Base-by-base conservation (phyloP, 2,888 invertebrate genomes). In the Villa cingulata region DNA sequence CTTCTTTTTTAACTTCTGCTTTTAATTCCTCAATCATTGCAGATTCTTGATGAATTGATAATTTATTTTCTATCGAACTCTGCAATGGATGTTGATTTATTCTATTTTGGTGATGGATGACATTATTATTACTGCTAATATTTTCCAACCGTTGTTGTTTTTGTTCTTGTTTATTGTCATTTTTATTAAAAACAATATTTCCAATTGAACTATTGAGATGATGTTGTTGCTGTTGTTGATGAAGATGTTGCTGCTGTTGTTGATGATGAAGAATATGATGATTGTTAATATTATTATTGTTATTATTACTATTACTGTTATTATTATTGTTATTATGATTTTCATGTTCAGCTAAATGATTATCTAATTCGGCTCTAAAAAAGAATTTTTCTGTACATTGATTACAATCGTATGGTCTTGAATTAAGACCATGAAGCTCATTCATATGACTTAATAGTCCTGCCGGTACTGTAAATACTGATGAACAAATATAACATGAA, bases 361-460 rank as follows among this genome's bases (percentile, higher is more conserved):
- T 91, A 58, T 92, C 89, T 4, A 94, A 69, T 63, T 95, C 92
- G 1, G 90, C 84, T 32, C 87, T 78, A 72, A 94, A 94, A 71
- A 88, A 92, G 70, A 89, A 95, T 57, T 84, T 86, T 53, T 86
- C 76, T 1, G 80, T 80, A 62, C 94, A 94, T 16, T 83, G 74
- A 14, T 75, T 76, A 63, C 94, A 95, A 63, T 87, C 86, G 65
- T 91, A 92, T 0, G 88, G 89, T 18, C 86, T 75, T 2, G 85
- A 80, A 14, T 83, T 80, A 2, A 82, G 54, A 0, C 89, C 86
- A 62, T 94, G 92, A 62, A 94, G 92, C 54, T 84, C 83, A 0
- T 81, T 71, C 65, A 91, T 83, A 66, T 94, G 92, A 45, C 79
- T 77, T 61, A 91, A 83, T 7, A 92, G 72, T 1, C 86, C 86